Evolutionary conservation across 1,140 invertebrate species (phyloP).

Genomic region (Drosophila truncata): DNA sequence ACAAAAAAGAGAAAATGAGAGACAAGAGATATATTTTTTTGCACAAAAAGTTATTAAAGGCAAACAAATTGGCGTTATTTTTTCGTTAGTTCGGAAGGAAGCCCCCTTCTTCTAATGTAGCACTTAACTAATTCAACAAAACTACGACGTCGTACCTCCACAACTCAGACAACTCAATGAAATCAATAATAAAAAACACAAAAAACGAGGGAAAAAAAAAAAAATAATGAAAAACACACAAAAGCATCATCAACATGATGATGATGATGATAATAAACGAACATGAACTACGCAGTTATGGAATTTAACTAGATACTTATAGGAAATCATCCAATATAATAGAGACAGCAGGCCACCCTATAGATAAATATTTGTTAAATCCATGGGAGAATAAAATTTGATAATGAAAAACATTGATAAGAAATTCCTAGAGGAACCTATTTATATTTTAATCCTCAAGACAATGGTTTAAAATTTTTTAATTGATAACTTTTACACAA

Average conservation of each 20-base stretch:
- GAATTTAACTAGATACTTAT: slow-evolving; percentile 63
- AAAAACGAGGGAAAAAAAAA: slow-evolving; percentile 35
- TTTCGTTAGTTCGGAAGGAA: slow-evolving; percentile 23
- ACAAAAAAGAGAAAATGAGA: slow-evolving; percentile 19
- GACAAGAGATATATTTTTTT: slow-evolving; percentile 17
- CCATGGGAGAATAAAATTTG: background rate
- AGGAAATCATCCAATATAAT: slow-evolving; percentile 19
- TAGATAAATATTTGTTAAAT: slow-evolving; percentile 3
- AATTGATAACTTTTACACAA: too few relatives aligned
- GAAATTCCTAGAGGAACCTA: background rate
- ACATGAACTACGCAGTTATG: slow-evolving; percentile 73
- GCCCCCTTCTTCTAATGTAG: slow-evolving; percentile 54
- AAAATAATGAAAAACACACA: slow-evolving; percentile 65
- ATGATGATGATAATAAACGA: slow-evolving; percentile 49
- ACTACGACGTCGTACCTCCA: slow-evolving; percentile 59
- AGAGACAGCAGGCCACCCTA: background rate
- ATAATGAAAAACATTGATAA: background rate
- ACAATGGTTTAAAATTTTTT: too few relatives aligned
- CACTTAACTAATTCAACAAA: slow-evolving; percentile 82
- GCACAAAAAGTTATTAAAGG: slow-evolving; percentile 37
- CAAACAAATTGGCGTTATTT: slow-evolving; percentile 24
- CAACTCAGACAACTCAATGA: slow-evolving; percentile 57
- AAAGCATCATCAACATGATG: slow-evolving; percentile 56
- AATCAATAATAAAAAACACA: slow-evolving; percentile 63
- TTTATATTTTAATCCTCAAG: background rate